Evolutionary conservation across 2,797 vertebrate species (phyloP), one percentile per base, ranked within the genome.

Genomic region (Glyptemys insculpta): DNA sequence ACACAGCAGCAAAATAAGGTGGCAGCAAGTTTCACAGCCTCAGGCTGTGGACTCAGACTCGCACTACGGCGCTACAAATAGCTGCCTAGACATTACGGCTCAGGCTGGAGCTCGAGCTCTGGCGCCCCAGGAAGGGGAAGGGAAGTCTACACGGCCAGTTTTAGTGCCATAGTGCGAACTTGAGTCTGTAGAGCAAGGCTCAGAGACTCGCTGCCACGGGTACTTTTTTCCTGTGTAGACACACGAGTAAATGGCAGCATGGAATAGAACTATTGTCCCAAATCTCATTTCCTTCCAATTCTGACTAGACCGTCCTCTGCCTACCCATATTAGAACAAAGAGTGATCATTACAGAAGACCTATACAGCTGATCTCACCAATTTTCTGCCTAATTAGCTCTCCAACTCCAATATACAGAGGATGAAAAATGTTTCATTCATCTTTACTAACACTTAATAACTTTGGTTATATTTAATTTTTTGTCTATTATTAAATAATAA

Each of bases 231-330:
- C 8, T 19, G n/a, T 19, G 18, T 37, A 68, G 65, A 68, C 34
- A 41, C 9, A 68, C 0, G 11, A 72, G 68, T 41, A 3, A 72
- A 25, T 72, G 68, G 37, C 37, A 41, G 65, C 8, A 18, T 68
- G n/a, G 21, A 72, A 23, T 11, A 72, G 68, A 41, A 41, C 68
- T 23, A 41, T 21, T 23, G 21, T 72, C 68, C 19, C 27, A 78
- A 78, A 47, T 78, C 27, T 49, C 25, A 78, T 49, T 16, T 3
- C 80, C 41, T 6, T 50, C 15, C 56, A 83, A 31, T 87, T 86
- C 78, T 82, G 57, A 84, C 84, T 90, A 87, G 93, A 37, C 78
- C 79, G 14, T 54, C 49, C 15, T 85, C 25, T 79, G 7, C 86
- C 21, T 79, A 88, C 21, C 74, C 89, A 37, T 44, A 23, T 1